phyloP scores from a whole-genome alignment of 2,113 vertebrate genomes.

The Urocolius indicus region DNA sequence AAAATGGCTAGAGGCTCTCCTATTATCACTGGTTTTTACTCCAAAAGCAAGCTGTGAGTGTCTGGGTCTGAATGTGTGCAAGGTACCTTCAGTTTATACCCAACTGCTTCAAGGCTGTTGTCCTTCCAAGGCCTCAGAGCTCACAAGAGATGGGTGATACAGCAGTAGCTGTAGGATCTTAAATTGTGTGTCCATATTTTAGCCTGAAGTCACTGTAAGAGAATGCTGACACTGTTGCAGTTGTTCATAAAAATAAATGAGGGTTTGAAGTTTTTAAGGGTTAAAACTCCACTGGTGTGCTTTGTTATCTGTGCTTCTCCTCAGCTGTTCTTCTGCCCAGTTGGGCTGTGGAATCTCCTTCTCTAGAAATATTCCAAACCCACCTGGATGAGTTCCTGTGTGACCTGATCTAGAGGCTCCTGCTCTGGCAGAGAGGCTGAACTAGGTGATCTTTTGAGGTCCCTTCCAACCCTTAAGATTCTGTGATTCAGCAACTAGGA shows the following conservation, averaged over 20 bases:
- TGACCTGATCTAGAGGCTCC: too few species aligned
- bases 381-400: too few species aligned
- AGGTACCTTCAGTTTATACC: background rate
- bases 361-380: too few species aligned
- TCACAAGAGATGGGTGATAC: fast-evolving
- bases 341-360: too few species aligned
- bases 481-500: too few species aligned
- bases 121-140: background rate
- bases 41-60: background rate
- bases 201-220: background rate
- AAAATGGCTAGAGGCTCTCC: background rate
- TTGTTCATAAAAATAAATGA: background rate
- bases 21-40: background rate
- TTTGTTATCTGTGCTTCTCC: background rate
- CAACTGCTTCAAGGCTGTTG: background rate
- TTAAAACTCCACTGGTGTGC: background rate
- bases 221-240: background rate
- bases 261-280: fast-evolving
- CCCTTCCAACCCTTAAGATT: too few species aligned
- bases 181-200: background rate
- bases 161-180: background rate
- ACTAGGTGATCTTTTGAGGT: too few species aligned
- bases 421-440: too few species aligned
- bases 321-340: background rate
- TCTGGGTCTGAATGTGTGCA: background rate